Evolutionary conservation across 1,140 invertebrate genomes (phyloP).

Genomic region (Heliconius congener): DNA sequence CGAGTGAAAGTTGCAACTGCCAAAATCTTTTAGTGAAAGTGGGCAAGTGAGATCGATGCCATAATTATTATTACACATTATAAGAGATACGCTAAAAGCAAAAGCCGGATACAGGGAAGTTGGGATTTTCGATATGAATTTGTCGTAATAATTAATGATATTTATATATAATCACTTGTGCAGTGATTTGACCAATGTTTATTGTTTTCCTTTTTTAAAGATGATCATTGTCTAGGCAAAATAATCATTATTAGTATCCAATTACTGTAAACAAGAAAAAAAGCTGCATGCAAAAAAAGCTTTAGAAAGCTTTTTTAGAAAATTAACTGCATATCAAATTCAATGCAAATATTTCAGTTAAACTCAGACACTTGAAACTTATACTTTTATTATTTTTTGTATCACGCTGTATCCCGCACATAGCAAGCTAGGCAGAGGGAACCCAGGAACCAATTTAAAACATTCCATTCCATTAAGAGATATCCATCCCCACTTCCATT

Average conservation of each 20-base stretch:
- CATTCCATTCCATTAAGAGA: too few relatives aligned
- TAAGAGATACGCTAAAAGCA: slow-evolving; percentile 75
- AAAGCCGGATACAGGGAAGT: slow-evolving; percentile 60
- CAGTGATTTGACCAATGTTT: not conserved
- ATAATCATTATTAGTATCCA: too few relatives aligned
- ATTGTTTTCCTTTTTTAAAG: not conserved
- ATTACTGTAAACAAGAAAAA: not conserved
- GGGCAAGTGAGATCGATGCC: slow-evolving; percentile 73
- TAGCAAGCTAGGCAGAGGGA: too few relatives aligned
- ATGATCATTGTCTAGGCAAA: too few relatives aligned
- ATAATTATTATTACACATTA: slow-evolving; percentile 80
- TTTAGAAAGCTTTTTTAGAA: not conserved
- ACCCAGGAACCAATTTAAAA: too few relatives aligned
- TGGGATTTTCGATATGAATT: not conserved
- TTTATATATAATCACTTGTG: not conserved
- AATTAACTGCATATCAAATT: too few relatives aligned
- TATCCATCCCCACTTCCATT: too few relatives aligned
- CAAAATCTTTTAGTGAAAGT: slow-evolving; percentile 77
- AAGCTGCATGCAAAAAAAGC: not conserved
- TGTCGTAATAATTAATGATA: not conserved
- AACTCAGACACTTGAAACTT: too few relatives aligned
- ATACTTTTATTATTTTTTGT: not conserved
- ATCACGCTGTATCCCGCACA: too few relatives aligned
- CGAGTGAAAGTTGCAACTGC: slow-evolving; percentile 72
- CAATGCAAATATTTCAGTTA: too few relatives aligned